These are phyloP conservation scores for Argynnis bischoffii DNA, from an alignment of 2,888 invertebrate genomes.

Conservation along the genomic window DNA sequence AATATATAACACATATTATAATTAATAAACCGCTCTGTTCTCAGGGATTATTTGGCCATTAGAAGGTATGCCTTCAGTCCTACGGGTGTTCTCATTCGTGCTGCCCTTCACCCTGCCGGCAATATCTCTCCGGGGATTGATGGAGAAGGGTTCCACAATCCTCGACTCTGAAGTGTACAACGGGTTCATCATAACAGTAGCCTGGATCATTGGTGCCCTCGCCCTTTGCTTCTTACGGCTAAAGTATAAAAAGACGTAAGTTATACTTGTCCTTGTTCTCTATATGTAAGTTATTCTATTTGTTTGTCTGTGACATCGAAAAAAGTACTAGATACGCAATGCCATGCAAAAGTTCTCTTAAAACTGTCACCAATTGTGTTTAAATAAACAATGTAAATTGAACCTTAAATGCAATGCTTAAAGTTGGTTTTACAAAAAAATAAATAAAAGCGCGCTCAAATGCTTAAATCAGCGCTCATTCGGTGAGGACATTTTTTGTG, in stretches of 20 bases:
- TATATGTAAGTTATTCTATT: background rate
- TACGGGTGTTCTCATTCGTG: slow-evolving; percentile 84
- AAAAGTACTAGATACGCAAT: too few species aligned
- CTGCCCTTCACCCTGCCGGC: slow-evolving; percentile 92
- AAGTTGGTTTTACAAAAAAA: too few species aligned
- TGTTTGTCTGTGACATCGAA: slow-evolving; percentile 1
- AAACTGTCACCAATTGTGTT: background rate
- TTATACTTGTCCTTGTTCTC: background rate
- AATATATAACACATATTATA: background rate
- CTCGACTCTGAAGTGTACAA: slow-evolving; percentile 86
- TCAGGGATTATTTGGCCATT: slow-evolving; percentile 86
- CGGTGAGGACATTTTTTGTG: too few species aligned
- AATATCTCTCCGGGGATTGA: slow-evolving; percentile 87
- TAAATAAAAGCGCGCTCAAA: too few species aligned
- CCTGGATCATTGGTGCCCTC: slow-evolving; percentile 85
- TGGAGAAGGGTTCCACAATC: slow-evolving; percentile 89
- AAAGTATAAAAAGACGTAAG: slow-evolving; percentile 63
- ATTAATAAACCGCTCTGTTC: background rate
- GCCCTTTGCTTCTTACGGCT: slow-evolving; percentile 78
- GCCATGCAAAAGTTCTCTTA: too few species aligned
- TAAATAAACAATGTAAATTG: background rate
- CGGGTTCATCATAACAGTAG: slow-evolving; percentile 86
- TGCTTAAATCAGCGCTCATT: too few species aligned
- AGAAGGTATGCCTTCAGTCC: slow-evolving; percentile 84
- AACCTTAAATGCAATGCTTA: too few species aligned